These are phyloP conservation scores for Sarotherodon lohbergeri DNA, from an alignment of 2,113 vertebrate genomes.

Conservation along the genomic window DNA sequence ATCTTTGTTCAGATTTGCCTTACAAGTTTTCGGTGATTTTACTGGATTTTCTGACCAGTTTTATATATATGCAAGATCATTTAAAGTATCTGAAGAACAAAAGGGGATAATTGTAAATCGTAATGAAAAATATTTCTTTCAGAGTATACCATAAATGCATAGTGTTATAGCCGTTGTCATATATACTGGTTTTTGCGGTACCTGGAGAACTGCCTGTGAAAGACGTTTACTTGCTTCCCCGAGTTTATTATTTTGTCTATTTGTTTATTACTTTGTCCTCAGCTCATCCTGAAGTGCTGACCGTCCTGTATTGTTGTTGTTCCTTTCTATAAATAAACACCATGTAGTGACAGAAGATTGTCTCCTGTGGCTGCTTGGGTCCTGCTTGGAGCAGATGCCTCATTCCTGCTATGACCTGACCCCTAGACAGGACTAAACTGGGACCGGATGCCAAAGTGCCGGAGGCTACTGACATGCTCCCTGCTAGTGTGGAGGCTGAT, in stretches of 20 bases:
- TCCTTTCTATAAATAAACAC: background rate
- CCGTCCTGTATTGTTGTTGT: background rate
- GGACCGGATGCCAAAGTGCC: background rate
- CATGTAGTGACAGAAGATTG: background rate
- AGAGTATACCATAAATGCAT: background rate
- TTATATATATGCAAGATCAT: background rate
- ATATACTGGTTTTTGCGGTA: background rate
- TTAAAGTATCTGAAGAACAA: background rate
- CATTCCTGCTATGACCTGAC: background rate
- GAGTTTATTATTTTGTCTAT: background rate
- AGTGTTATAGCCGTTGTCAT: background rate
- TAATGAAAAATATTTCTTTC: background rate
- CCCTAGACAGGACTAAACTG: background rate
- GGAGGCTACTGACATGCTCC: background rate
- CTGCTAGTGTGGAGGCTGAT: background rate
- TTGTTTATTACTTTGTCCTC: background rate
- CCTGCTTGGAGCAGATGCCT: background rate
- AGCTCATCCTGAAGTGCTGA: background rate
- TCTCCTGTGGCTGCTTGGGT: background rate
- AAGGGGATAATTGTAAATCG: fast-evolving
- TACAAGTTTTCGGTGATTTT: background rate
- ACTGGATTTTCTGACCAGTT: background rate
- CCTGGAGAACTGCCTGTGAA: background rate
- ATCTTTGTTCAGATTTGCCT: background rate
- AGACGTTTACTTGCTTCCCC: background rate